Conservation (phyloP, 1,140 invertebrate genomes). For the Bombyx mori region ASM3026992v2 NC_085123.1:8388001-8388500, state of each 20-base stretch:
- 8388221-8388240: conserved; percentile 78
- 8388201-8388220: conserved; percentile 38
- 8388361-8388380: conserved; percentile 44
- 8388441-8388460: conserved; percentile 6
- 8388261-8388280: conserved; percentile 79
- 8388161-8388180: conserved; percentile 5
- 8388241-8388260: conserved; percentile 79
- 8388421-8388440: conserved; percentile 4
- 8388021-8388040: conserved; percentile 68
- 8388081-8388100: no score
- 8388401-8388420: conserved; percentile 7
- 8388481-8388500: conserved; percentile 26
- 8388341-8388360: conserved; percentile 69
- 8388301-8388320: conserved; percentile 74
- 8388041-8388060: conserved; percentile 73
- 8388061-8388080: conserved; percentile 42
- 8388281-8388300: conserved; percentile 73
- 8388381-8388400: conserved; percentile 29
- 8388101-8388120: no score
- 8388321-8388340: conserved; percentile 75
- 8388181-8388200: conserved; percentile 5
- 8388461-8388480: conserved; percentile 10
- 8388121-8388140: no score
- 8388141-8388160: neutral
- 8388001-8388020: conserved; percentile 74